Evolutionary conservation across 2,113 vertebrate genomes (phyloP), one percentile per base, ranked within the genome.

Genomic region (Hyperoodon ampullatus): DNA sequence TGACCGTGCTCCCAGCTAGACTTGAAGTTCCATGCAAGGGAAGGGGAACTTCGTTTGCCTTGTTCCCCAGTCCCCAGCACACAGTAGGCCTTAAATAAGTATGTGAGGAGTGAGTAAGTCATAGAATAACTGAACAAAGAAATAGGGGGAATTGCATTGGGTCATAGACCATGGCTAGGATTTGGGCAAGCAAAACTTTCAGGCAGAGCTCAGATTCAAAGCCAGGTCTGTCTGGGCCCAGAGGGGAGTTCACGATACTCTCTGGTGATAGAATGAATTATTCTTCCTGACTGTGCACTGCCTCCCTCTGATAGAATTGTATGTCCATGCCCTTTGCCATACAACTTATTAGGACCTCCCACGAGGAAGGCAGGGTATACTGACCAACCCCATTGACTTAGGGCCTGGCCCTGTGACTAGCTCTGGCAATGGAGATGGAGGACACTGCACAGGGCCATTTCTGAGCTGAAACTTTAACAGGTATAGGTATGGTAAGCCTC

Each of bases 191-290:
- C 16, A 89, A 94, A 71, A 86, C 14, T 53, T 39, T 86, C 72
- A 92, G 50, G 60, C 84, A 84, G 70, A 88, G n/a, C 28, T 91
- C 39, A 78, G 63, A 42, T 88, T 92, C 65, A 74, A 85, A 92
- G 65, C 18, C 47, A 78, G 58, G 39, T 72, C 70, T 84, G 13
- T 77, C 30, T 71, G 24, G 83, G 18, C 44, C 77, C 63, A 5
- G 33, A 72, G 58, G 9, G 35, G 42, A 87, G 18, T 39, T 74
- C 9, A 26, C 74, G 72, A 89, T 42, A 88, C 16, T 63, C 33
- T 39, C 53, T 3, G 23, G 65, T 70, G 60, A 94, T 0, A 96
- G 33, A 21, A 47, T 50, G 35, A 10, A 83, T 90, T 53, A 42
- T 82, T 90, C 65, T 85, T 93, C 88, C 66, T 16, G 10, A 55